Evolutionary conservation across 2,113 vertebrate species (phyloP).

Genomic region (Phyllopteryx taeniolatus): DNA sequence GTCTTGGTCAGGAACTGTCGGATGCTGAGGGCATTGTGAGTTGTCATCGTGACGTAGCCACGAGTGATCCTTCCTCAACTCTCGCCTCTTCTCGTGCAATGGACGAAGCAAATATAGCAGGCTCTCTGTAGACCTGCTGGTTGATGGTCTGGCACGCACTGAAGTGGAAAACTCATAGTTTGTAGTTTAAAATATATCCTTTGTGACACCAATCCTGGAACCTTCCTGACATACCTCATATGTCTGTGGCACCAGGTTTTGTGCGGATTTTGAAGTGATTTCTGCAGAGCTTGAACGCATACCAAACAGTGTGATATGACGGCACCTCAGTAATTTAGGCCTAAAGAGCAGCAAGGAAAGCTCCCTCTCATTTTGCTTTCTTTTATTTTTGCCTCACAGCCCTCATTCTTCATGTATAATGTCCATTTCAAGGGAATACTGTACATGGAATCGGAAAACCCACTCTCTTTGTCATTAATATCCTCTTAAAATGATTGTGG

Average conservation of each 20-base stretch:
- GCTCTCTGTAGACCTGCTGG: not conserved
- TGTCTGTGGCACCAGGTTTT: conserved; percentile 49
- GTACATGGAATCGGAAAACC: conserved; percentile 23
- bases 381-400: conserved; percentile 41
- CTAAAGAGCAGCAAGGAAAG: conserved; percentile 57
- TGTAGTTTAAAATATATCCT: not conserved
- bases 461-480: conserved; percentile 20
- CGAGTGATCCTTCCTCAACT: not conserved
- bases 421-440: conserved; percentile 31
- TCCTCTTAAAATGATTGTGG: conserved; percentile 25
- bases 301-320: conserved; percentile 57
- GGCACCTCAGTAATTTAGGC: conserved; percentile 61
- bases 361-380: conserved; percentile 56
- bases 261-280: conserved; percentile 61
- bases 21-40: not conserved
- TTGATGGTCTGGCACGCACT: not conserved
- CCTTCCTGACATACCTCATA: not conserved
- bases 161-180: not conserved
- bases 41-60: no score
- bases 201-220: not conserved
- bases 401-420: conserved; percentile 52
- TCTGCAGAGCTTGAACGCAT: conserved; percentile 58
- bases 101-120: no score
- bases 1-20: not conserved
- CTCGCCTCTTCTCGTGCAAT: no score